Conservation (phyloP, 1,140 invertebrate species). For the Cyrtorhinus lividipennis region DNA sequence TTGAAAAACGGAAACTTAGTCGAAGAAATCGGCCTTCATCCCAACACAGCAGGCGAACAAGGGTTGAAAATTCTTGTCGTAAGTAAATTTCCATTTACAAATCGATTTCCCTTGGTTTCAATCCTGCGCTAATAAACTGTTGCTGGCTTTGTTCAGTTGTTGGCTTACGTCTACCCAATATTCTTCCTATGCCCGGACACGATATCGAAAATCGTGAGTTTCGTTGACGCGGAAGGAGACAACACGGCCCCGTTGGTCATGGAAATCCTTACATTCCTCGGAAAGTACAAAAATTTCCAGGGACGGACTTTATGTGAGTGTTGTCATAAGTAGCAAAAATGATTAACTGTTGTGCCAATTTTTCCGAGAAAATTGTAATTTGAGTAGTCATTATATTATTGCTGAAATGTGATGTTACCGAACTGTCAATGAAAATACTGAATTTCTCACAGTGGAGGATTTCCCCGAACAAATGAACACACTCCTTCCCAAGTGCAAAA, state of each 20-base stretch:
- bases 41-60: conserved; percentile 63
- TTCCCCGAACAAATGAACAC: conserved; percentile 52
- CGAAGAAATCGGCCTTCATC: conserved; percentile 60
- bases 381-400: no score
- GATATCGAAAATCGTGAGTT: conserved; percentile 57
- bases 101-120: neutral
- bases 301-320: conserved; percentile 25
- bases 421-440: no score
- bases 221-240: conserved; percentile 68
- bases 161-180: conserved; percentile 81
- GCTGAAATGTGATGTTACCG: no score
- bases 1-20: conserved; percentile 48
- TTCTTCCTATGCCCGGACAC: conserved; percentile 82
- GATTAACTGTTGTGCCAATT: no score
- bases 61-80: conserved; percentile 64
- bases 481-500: conserved; percentile 71
- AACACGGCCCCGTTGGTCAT: conserved; percentile 57
- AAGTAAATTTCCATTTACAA: conserved; percentile 25
- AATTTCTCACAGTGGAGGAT: conserved; percentile 55
- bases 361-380: no score
- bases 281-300: conserved; percentile 51
- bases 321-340: no score
- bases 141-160: conserved; percentile 35
- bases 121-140: neutral
- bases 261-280: conserved; percentile 71